These are phyloP conservation scores for Equus quagga DNA, from an alignment of 2,113 vertebrate genomes.

Conservation along the genomic window DNA sequence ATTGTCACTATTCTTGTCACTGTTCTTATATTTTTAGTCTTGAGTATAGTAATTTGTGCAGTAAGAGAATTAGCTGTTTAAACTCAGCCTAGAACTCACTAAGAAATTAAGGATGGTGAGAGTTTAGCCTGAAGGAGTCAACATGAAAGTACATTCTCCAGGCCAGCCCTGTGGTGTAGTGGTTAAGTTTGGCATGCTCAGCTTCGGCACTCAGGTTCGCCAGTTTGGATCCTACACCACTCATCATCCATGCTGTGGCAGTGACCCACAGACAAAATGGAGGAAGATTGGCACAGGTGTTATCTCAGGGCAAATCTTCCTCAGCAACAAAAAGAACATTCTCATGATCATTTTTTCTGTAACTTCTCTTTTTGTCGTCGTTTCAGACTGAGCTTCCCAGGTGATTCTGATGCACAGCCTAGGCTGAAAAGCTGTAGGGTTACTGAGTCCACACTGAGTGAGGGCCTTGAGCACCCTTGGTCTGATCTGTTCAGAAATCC, in stretches of 20 bases:
- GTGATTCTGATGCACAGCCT: not conserved
- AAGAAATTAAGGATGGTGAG: not conserved
- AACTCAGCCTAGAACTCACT: not conserved
- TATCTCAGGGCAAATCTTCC: too few relatives aligned
- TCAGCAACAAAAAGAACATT: not conserved
- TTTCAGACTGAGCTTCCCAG: not conserved
- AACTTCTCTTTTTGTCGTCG: not conserved
- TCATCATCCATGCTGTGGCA: too few relatives aligned
- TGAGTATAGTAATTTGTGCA: not conserved
- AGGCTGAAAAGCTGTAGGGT: too few relatives aligned
- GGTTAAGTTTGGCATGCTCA: too few relatives aligned
- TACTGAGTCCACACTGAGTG: rapidly evolving
- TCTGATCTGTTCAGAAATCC: not conserved
- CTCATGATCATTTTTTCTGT: not conserved
- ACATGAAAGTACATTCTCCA: not conserved
- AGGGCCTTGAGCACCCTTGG: not conserved
- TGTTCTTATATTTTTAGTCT: not conserved
- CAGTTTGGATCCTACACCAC: too few relatives aligned
- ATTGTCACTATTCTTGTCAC: not conserved
- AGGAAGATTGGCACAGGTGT: too few relatives aligned
- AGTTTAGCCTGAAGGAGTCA: not conserved
- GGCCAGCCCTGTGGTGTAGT: too few relatives aligned
- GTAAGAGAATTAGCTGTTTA: not conserved
- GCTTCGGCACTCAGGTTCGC: too few relatives aligned
- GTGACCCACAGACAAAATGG: too few relatives aligned